A percentile compares a stretch with the other conserved stretches of the same genome.
Conservation (phyloP, 2,888 invertebrate species). For the Leptopilina drosophilae region DNA sequence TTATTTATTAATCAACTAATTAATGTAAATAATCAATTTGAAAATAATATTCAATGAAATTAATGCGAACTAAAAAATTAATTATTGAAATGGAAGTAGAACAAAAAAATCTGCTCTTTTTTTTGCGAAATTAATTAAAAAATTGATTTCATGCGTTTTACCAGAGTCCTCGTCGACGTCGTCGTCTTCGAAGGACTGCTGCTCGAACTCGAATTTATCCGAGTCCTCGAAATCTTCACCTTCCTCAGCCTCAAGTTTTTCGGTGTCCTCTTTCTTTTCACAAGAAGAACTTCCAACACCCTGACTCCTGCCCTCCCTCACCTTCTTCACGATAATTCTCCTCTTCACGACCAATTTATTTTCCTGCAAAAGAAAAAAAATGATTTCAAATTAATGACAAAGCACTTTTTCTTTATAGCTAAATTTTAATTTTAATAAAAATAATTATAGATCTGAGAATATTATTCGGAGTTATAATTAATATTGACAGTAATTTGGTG, state of each 20-base stretch:
- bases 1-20: too few species aligned
- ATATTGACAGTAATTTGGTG: too few species aligned
- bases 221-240: conserved; percentile 61
- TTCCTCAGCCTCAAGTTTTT: conserved; percentile 62
- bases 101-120: too few species aligned
- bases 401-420: not conserved
- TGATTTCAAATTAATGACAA: not conserved
- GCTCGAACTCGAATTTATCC: conserved; percentile 60
- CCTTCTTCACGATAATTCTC: conserved; percentile 51
- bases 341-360: conserved; percentile 53
- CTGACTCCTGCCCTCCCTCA: conserved; percentile 56
- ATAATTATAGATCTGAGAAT: too few species aligned
- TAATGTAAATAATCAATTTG: too few species aligned
- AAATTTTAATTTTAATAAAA: too few species aligned
- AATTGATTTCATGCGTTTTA: conserved; percentile 51
- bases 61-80: too few species aligned
- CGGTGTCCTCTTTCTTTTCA: conserved; percentile 61
- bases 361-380: conserved; percentile 54
- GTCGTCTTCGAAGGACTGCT: conserved; percentile 55
- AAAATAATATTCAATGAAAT: too few species aligned
- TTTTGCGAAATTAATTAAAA: conserved; percentile 26
- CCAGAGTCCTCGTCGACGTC: conserved; percentile 60
- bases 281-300: conserved; percentile 60
- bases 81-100: too few species aligned
- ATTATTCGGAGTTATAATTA: too few species aligned